A percentile compares a stretch with the other conserved stretches of the same genome.
Evolutionary conservation across 1,140 invertebrate genomes (phyloP).

Genomic region (Caenorhabditis briggsae): DNA sequence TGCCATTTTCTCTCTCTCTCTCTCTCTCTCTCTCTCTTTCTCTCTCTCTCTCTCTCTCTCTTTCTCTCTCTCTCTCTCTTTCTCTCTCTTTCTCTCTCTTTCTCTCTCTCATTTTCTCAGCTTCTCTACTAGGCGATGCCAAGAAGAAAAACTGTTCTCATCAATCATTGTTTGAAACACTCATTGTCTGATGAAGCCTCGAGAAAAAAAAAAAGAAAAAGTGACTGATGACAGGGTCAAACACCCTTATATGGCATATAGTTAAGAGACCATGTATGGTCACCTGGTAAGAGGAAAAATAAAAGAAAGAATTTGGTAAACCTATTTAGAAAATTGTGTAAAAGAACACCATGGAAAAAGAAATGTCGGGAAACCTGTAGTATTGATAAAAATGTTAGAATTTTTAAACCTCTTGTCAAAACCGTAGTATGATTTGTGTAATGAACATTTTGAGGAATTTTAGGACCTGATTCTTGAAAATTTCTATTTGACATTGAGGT

Average conservation of each 20-base stretch:
- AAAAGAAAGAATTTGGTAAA: background rate
- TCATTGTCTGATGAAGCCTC: conserved; percentile 28
- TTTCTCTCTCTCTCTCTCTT: conserved; percentile 5
- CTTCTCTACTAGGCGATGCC: too few species aligned
- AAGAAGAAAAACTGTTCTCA: conserved; percentile 39
- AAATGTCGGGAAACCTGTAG: background rate
- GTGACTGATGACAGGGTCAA: conserved; percentile 53
- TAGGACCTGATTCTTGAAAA: too few species aligned
- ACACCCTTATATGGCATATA: background rate
- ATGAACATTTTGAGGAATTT: too few species aligned
- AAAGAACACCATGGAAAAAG: background rate
- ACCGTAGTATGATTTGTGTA: too few species aligned
- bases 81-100: too few species aligned
- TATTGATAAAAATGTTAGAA: background rate
- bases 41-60: too few species aligned
- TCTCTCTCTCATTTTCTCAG: too few species aligned
- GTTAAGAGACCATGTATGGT: background rate
- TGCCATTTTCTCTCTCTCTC: conserved; percentile 6
- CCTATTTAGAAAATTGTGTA: background rate
- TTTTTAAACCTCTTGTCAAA: too few species aligned
- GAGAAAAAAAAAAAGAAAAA: background rate
- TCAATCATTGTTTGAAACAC: conserved; percentile 53
- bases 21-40: background rate
- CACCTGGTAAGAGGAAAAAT: background rate
- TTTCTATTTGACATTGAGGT: too few species aligned